Conservation (phyloP, 2,888 invertebrate species). For the Crioceris asparagi region DNA sequence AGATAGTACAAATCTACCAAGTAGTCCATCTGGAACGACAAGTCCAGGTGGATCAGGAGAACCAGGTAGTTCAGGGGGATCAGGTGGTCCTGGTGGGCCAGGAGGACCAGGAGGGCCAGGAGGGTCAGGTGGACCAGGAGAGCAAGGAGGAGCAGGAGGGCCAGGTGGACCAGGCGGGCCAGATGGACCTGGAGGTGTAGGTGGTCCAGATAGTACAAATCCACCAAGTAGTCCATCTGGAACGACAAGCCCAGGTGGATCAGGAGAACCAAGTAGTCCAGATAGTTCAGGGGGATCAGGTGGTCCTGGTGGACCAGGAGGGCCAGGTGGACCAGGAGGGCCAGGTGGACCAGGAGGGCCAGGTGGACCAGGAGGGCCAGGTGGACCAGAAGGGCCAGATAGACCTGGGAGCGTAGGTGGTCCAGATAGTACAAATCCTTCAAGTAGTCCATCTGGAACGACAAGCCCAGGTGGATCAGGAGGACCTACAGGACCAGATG, state of each 20-base stretch:
- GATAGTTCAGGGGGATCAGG: slow-evolving; percentile 1
- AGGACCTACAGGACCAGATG: background rate
- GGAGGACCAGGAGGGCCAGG: background rate
- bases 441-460: slow-evolving; percentile 5
- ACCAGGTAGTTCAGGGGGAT: slow-evolving; percentile 9
- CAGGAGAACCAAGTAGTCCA: slow-evolving; percentile 10
- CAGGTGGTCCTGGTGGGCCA: slow-evolving; percentile 10
- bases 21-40: background rate
- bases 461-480: background rate
- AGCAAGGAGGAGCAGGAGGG: slow-evolving; percentile 1
- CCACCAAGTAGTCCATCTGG: slow-evolving; percentile 5
- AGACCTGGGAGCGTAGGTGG: background rate
- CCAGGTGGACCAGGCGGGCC: slow-evolving; percentile 8
- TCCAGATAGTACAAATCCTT: slow-evolving; percentile 10
- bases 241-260: slow-evolving; percentile 10
- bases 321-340: too few species aligned
- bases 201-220: too few species aligned
- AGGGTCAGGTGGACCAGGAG: background rate
- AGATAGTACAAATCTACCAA: background rate
- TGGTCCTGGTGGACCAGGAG: background rate
- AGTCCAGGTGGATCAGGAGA: background rate
- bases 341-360: slow-evolving; percentile 1
- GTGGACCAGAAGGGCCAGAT: background rate
- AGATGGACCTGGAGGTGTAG: slow-evolving; percentile 5
- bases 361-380: slow-evolving; percentile 1